A percentile compares a stretch with the other conserved stretches of the same genome.
phyloP scores from a whole-genome alignment of 30 jellyfish, hydroid and myxozoan species.

The Turritopsis rubra region DNA sequence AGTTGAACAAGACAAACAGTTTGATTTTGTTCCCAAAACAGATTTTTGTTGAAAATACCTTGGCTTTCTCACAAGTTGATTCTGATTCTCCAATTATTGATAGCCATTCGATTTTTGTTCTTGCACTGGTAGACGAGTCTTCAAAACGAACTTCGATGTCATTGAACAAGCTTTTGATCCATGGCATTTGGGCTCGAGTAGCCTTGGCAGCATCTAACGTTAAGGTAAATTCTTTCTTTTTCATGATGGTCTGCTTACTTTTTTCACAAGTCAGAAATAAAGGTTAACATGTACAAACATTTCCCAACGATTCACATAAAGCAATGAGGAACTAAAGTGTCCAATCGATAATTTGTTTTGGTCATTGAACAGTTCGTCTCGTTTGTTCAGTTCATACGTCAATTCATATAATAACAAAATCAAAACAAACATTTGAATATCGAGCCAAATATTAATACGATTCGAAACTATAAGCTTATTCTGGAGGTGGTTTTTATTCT shows the following conservation, averaged over 20 bases:
- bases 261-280: neutral
- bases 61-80: neutral
- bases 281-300: neutral
- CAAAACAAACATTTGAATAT: neutral
- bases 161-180: neutral
- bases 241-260: neutral
- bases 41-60: no score
- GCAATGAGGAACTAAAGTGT: neutral
- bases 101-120: conserved; percentile 11
- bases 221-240: conserved; percentile 11
- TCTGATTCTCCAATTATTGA: neutral
- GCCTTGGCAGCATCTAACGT: neutral
- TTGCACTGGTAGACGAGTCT: neutral
- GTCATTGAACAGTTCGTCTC: neutral
- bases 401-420: neutral
- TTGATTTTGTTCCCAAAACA: neutral
- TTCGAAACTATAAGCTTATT: neutral
- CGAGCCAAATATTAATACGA: neutral
- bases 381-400: neutral
- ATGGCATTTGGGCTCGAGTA: neutral
- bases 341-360: neutral
- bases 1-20: neutral
- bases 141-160: conserved; percentile 1
- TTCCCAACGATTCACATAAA: neutral
- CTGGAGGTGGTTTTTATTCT: neutral